Percentiles rank a stretch among this genome's conserved stretches.
These are phyloP conservation scores for Cyclophora punctaria DNA, from an alignment of 2,888 invertebrate genomes.

Conservation along the genomic window DNA sequence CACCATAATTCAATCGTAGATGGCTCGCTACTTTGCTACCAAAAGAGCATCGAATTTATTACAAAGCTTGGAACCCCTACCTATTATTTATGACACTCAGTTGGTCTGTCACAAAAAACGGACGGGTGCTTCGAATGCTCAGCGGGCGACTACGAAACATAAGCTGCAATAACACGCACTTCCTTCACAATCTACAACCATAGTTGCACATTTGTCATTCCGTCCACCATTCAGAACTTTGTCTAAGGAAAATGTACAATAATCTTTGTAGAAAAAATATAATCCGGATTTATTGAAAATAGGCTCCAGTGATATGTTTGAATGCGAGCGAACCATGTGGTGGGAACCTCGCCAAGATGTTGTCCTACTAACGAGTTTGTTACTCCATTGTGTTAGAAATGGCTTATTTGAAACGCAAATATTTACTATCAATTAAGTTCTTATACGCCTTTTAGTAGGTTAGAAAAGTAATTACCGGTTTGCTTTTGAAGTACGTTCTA, in stretches of 20 bases:
- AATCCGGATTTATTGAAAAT: constrained; percentile 71
- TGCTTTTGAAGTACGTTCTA: too few species aligned
- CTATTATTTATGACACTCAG: constrained; percentile 74
- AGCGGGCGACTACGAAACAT: constrained; percentile 69
- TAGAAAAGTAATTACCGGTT: too few species aligned
- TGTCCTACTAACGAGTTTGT: constrained; percentile 66
- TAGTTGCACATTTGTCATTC: constrained; percentile 40
- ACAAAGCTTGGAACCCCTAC: constrained; percentile 72
- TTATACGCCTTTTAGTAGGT: too few species aligned
- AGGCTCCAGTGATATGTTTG: constrained; percentile 55
- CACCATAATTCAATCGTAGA: constrained; percentile 71
- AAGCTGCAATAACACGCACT: constrained; percentile 75
- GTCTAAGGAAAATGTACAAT: constrained; percentile 29
- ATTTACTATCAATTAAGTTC: too few species aligned
- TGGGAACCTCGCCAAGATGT: constrained; percentile 72
- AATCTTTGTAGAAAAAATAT: constrained; percentile 51
- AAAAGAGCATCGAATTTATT: constrained; percentile 74
- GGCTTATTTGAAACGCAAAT: constrained; percentile 26
- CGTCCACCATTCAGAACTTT: constrained; percentile 42
- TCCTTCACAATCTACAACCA: constrained; percentile 52
- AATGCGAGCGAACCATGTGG: constrained; percentile 65
- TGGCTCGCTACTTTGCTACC: constrained; percentile 61
- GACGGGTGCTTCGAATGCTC: constrained; percentile 71
- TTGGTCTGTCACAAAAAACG: constrained; percentile 74
- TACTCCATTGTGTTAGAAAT: constrained; percentile 58